Evolutionary conservation across 2,888 invertebrate genomes (phyloP), one percentile per base, ranked within the genome.

Genomic region (Diarsia mendica): DNA sequence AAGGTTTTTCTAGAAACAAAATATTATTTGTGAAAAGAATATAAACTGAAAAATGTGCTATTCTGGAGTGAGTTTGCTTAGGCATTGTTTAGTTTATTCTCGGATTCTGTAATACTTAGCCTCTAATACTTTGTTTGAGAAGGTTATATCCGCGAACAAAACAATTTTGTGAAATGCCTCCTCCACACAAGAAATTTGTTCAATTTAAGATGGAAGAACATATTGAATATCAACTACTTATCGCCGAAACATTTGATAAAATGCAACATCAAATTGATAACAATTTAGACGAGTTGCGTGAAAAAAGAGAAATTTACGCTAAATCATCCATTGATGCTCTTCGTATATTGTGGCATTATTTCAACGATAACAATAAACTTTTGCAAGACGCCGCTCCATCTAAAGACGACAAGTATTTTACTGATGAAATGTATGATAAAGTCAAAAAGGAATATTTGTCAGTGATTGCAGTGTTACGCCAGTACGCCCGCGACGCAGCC

Each of bases 351-450:
- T 83, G 72, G 83, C 60, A 60, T 15, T 46, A 10, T 58, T 78
- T 78, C 15, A 48, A 80, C 18, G 67, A 78, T 28, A 83, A 71
- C 18, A 60, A 80, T 58, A 1, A 6, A 39, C 39, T 68, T 44
- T 18, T 78, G 6, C 28, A 28, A 28, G 9, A n/a, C 3, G 67
- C 72, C 65, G 67, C 79, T 18, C 33, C 65, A 33, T 1, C 60
- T 1, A 68, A 72, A 78, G 72, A 55, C 6, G 23, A 78, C 6
- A n/a, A 18, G 8, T 83, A 80, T 46, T 80, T 64, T 44, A 78
- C 55, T 1, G 11, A 11, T 3, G 65, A 80, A 1, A 15, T 60
- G 3, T 80, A 33, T 60, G 48, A 46, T 5, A 67, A 65, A 64
- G 44, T 67, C 4, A 78, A 71, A 65, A 33, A 46, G 18, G 28